Conservation (phyloP, 2,797 vertebrate genomes). For the Orestias chungarensis region DNA sequence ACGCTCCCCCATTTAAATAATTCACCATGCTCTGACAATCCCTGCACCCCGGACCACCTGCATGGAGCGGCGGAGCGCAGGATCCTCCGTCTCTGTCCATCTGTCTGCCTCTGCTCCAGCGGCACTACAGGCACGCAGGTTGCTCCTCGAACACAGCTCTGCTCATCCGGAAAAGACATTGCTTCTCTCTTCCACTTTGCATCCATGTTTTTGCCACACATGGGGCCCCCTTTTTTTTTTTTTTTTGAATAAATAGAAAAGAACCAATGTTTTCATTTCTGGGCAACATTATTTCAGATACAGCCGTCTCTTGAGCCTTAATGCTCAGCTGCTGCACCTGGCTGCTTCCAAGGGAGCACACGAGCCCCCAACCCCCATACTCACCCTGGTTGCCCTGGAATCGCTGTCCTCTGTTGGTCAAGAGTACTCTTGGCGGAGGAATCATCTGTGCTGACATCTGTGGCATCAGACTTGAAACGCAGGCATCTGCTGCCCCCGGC, state of each 20-base stretch:
- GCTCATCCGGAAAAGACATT: conserved; percentile 40
- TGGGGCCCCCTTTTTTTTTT: conserved; percentile 9
- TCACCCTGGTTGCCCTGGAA: conserved; percentile 50
- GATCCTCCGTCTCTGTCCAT: conserved; percentile 67
- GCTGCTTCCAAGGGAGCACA: conserved; percentile 15
- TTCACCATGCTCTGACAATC: conserved; percentile 78
- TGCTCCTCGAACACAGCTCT: conserved; percentile 36
- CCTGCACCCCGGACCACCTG: conserved; percentile 68
- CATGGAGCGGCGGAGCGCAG: conserved; percentile 43
- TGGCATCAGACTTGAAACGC: conserved; percentile 62
- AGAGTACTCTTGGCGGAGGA: conserved; percentile 47
- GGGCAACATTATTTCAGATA: conserved; percentile 29
- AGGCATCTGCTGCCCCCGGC: conserved; percentile 71
- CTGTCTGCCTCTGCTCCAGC: conserved; percentile 62
- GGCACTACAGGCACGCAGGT: conserved; percentile 28
- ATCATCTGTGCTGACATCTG: conserved; percentile 81
- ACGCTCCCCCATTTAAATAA: conserved; percentile 87
- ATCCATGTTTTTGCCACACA: conserved; percentile 21
- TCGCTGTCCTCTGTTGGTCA: conserved; percentile 43
- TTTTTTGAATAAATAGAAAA: too few species aligned
- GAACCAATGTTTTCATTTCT: neutral
- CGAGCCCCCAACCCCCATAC: conserved; percentile 13
- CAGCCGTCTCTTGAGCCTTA: neutral
- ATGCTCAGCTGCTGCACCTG: conserved; percentile 42
- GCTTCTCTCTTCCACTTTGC: neutral